phyloP scores from a whole-genome alignment of 2,888 invertebrate species.

The Miltochrista miniata region DNA sequence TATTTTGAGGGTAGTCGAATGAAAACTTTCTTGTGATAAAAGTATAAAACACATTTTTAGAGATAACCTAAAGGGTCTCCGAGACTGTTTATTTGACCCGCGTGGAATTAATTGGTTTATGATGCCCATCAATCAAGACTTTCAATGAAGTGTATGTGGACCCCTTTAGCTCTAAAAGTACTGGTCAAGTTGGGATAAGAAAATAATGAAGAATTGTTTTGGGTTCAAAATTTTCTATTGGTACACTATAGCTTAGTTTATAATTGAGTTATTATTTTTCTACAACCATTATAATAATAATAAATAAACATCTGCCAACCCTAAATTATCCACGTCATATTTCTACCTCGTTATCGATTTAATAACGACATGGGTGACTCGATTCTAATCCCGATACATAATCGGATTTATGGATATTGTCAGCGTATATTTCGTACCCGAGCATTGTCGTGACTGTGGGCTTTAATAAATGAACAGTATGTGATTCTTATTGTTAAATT shows the following conservation, averaged over 20 bases:
- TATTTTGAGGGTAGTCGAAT: background rate
- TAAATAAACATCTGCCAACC: conserved; percentile 20
- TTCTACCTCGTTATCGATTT: conserved; percentile 41
- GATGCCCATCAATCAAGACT: too few species aligned
- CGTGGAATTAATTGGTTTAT: too few species aligned
- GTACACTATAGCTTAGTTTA: background rate
- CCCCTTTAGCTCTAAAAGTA: too few species aligned
- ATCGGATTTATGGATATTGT: conserved; percentile 44
- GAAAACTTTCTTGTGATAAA: background rate
- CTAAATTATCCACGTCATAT: conserved; percentile 19
- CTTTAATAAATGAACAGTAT: conserved; percentile 13
- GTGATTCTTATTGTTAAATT: conserved; percentile 7
- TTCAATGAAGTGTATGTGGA: too few species aligned
- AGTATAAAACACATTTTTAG: too few species aligned
- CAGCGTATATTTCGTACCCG: conserved; percentile 35
- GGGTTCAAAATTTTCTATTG: too few species aligned
- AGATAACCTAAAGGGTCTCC: too few species aligned
- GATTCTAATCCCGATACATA: conserved; percentile 42
- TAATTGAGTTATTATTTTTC: background rate
- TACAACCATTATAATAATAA: background rate
- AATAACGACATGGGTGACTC: conserved; percentile 36
- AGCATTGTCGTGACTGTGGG: conserved; percentile 33
- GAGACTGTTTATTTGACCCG: too few species aligned
- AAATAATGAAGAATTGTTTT: too few species aligned
- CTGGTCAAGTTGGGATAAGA: too few species aligned